phyloP scores from a whole-genome alignment of 2,888 invertebrate species.

The Anticlea derivata region DNA sequence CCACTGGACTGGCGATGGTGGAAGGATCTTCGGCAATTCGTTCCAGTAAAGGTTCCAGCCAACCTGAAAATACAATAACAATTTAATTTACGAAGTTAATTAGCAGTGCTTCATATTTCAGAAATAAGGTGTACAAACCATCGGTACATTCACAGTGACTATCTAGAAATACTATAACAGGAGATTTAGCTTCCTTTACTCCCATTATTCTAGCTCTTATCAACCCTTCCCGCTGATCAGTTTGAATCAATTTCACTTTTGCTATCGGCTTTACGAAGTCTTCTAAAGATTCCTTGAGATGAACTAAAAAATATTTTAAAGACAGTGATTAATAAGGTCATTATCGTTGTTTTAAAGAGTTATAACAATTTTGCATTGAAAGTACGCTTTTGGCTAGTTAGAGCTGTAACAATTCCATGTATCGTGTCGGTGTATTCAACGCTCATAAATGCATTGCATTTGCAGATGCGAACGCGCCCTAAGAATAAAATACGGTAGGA shows the following conservation, averaged over 20 bases:
- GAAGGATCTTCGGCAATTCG: slow-evolving; percentile 89
- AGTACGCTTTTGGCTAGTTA: too few relatives aligned
- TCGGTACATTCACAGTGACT: slow-evolving; percentile 98
- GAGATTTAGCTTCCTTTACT: slow-evolving; percentile 88
- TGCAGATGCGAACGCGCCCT: too few relatives aligned
- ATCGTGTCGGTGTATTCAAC: too few relatives aligned
- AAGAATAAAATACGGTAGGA: too few relatives aligned
- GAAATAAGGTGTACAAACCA: slow-evolving; percentile 68
- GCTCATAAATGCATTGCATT: too few relatives aligned
- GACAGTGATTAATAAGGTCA: too few relatives aligned
- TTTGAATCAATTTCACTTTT: slow-evolving; percentile 94
- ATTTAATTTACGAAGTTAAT: too few relatives aligned
- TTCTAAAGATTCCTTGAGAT: slow-evolving; percentile 92
- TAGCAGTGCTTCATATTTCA: too few relatives aligned
- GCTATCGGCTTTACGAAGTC: slow-evolving; percentile 91
- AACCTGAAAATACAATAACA: slow-evolving; percentile 81
- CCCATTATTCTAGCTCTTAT: slow-evolving; percentile 95
- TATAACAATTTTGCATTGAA: too few relatives aligned
- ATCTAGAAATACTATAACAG: slow-evolving; percentile 96
- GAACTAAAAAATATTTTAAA: slow-evolving; percentile 85
- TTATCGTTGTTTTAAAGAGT: too few relatives aligned
- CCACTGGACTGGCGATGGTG: slow-evolving; percentile 95
- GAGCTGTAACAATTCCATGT: too few relatives aligned
- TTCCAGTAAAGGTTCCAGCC: slow-evolving; percentile 95
- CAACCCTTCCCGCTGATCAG: slow-evolving; percentile 94